Base-by-base conservation (phyloP, 2,797 vertebrate genomes). In the Acipenser ruthenus region DNA sequence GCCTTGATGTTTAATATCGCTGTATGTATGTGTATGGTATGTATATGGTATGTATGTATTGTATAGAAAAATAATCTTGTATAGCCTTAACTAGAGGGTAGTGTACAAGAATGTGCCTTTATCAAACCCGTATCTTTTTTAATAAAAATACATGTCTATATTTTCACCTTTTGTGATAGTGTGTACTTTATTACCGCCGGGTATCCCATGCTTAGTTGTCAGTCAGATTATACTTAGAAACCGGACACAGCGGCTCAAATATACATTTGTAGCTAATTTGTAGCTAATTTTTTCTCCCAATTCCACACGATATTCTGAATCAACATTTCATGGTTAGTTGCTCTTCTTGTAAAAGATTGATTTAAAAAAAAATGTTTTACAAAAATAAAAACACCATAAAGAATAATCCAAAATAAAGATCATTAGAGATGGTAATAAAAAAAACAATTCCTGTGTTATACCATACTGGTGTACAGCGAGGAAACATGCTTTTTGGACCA, bases 21-120 rank as follows among this genome's bases (percentile, higher is more conserved):
- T 73, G 76, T 72, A 78, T 82, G 23, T 37, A 0, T 37, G 2
- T 37, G 15, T 18, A 37, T 37, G 23, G 15, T 18, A 37, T 37
- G 23, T 37, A 37, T 37, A 37, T 37, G 23, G 23, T 37, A 37
- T 79, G 77, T 77, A 75, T 80, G 79, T 70, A 71, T 63, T 77
- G 78, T 79, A 78, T 82, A 51, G 55, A 68, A 73, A 73, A 80
- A 37, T 37, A 37, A 37, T 37, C 23, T 76, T 81, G 81, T 79
- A 77, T 72, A 76, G 69, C 67, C 60, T 62, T 63, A 61, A 68
- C 67, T 51, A 51, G 62, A 80, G 82, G 72, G 67, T 77, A 75
- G 79, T 78, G 78, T 78, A 76, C 80, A 78, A 67, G 72, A 62
- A 86, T 86, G 87, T 88, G 87, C 86, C 87, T 90, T 83, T 69